Evolutionary conservation across 2,113 vertebrate species (phyloP).

Genomic region (Elachura formosa): DNA sequence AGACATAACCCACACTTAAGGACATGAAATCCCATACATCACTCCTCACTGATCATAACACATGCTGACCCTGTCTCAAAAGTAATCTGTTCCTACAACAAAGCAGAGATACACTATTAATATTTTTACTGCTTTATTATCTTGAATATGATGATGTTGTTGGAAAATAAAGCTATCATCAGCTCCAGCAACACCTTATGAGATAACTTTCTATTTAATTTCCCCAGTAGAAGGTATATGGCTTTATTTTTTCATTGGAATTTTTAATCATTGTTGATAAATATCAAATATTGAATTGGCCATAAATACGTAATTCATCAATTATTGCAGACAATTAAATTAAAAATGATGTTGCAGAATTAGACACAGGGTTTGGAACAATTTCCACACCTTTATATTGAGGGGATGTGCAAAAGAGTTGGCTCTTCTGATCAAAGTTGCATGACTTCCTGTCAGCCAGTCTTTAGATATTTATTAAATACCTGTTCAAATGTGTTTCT

Average conservation of each 20-base stretch:
- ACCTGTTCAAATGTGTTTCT: not conserved
- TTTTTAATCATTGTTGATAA: not conserved
- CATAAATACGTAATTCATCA: not conserved
- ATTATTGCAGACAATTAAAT: not conserved
- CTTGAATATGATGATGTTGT: not conserved
- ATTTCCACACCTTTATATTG: not conserved
- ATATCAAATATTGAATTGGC: not conserved
- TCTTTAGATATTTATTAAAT: not conserved
- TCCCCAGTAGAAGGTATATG: not conserved
- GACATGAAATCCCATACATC: not conserved
- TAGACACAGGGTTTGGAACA: not conserved
- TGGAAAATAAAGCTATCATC: not conserved
- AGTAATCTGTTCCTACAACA: not conserved
- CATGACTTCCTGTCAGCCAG: not conserved
- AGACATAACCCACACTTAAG: fast-evolving
- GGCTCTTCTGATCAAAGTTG: not conserved
- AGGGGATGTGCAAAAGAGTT: not conserved
- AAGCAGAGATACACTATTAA: not conserved
- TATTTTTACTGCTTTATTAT: not conserved
- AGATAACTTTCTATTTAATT: not conserved
- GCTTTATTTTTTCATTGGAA: not conserved
- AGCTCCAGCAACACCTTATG: not conserved
- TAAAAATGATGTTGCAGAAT: not conserved
- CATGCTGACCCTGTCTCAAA: not conserved
- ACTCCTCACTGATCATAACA: not conserved